Conservation (phyloP, 2,797 vertebrate genomes). For the Pseudochromis fuscus region DNA sequence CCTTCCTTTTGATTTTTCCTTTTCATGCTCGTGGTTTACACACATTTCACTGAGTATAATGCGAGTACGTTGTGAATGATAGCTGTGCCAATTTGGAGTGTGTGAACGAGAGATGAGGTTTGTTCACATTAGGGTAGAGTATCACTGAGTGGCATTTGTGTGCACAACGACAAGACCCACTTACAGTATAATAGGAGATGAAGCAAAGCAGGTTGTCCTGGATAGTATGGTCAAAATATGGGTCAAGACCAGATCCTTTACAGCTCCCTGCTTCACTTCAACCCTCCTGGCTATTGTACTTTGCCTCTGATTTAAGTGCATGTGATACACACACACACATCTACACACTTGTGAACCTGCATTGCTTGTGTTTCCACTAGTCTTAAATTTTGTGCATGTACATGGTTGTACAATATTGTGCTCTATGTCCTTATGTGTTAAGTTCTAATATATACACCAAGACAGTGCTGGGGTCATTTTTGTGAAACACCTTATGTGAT, state of each 20-base stretch:
- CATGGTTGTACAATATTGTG: not conserved
- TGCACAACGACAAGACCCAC: constrained; percentile 57
- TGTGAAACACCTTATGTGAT: no score
- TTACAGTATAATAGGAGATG: constrained; percentile 50
- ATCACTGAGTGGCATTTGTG: constrained; percentile 47
- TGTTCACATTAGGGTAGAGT: constrained; percentile 50
- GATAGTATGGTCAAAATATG: constrained; percentile 70
- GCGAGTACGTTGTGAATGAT: constrained; percentile 54
- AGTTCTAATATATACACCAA: no score
- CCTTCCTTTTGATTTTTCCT: not conserved
- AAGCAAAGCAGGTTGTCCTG: constrained; percentile 65
- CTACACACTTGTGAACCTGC: no score
- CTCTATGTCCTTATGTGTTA: not conserved
- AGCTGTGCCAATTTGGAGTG: constrained; percentile 52
- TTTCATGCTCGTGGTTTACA: constrained; percentile 15
- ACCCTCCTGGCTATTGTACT: constrained; percentile 39
- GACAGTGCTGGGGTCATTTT: no score
- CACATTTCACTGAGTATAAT: constrained; percentile 30
- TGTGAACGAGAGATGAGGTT: constrained; percentile 47
- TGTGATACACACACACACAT: no score
- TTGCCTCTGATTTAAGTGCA: constrained; percentile 7
- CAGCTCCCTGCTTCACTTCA: constrained; percentile 48
- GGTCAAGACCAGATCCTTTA: constrained; percentile 62
- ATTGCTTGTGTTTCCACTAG: no score
- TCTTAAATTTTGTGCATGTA: no score